Evolutionary conservation across 2,888 invertebrate genomes (phyloP).

Genomic region (Andrena camellia): DNA sequence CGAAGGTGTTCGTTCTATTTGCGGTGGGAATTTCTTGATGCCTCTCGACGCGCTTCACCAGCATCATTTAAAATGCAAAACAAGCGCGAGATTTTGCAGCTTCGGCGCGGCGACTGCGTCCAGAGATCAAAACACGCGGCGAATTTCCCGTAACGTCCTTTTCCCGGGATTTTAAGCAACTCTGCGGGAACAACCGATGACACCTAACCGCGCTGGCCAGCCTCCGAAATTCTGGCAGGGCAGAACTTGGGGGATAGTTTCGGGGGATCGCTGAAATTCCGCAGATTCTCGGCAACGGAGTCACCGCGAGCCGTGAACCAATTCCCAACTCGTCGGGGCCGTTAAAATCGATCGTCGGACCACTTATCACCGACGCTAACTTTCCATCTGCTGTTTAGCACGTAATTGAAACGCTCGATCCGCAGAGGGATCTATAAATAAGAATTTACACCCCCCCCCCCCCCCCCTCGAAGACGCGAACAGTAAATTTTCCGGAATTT

Average conservation of each 20-base stretch:
- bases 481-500: background rate
- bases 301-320: slow-evolving; percentile 19
- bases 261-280: slow-evolving; percentile 47
- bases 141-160: background rate
- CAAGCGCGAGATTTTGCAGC: too few species aligned
- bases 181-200: slow-evolving; percentile 1
- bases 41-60: too few species aligned
- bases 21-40: too few species aligned
- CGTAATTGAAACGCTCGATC: slow-evolving; percentile 1
- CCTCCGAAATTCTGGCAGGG: slow-evolving; percentile 28
- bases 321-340: slow-evolving; percentile 21
- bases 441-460: background rate
- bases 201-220: background rate
- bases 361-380: slow-evolving; percentile 2
- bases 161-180: slow-evolving; percentile 54
- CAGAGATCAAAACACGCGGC: background rate
- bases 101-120: too few species aligned
- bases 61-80: too few species aligned
- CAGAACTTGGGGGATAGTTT: slow-evolving; percentile 53
- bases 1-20: too few species aligned
- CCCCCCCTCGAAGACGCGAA: background rate
- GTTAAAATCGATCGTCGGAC: slow-evolving; percentile 11
- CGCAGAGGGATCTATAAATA: background rate
- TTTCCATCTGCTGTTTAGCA: background rate
- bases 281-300: slow-evolving; percentile 8